Evolutionary conservation across 2,888 invertebrate species (phyloP).

Genomic region (Drosophila neonasuta): DNA sequence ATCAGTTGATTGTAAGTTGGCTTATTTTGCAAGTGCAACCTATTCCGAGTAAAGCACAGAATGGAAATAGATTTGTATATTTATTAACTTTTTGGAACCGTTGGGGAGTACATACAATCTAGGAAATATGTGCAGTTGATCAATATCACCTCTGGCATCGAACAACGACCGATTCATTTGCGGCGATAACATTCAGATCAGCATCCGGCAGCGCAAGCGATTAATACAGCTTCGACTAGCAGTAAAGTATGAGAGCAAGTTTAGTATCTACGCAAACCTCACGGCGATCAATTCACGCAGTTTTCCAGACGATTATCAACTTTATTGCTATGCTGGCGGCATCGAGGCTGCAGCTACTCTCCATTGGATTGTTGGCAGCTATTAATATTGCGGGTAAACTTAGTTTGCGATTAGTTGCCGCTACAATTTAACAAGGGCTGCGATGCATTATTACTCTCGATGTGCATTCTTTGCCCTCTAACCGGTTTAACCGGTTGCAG

Average conservation of each 20-base stretch:
- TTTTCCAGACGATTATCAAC: constrained; percentile 4
- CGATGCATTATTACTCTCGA: neutral
- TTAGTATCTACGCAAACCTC: constrained; percentile 50
- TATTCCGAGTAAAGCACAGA: constrained; percentile 61
- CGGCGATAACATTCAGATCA: constrained; percentile 25
- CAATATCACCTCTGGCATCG: constrained; percentile 43
- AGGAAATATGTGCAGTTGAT: neutral
- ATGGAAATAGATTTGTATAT: constrained; percentile 26
- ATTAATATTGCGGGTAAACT: constrained; percentile 46
- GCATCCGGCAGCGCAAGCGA: constrained; percentile 21
- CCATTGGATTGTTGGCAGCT: constrained; percentile 19
- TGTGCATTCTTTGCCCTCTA: neutral
- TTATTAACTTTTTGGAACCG: constrained; percentile 12
- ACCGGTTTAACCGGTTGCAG: constrained; percentile 56
- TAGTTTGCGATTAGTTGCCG: neutral
- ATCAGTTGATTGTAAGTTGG: constrained; percentile 58
- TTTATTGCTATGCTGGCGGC: constrained; percentile 24
- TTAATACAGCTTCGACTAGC: constrained; percentile 29
- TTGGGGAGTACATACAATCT: constrained; percentile 1
- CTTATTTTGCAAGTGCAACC: constrained; percentile 36
- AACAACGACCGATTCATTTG: constrained; percentile 23
- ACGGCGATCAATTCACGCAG: constrained; percentile 30
- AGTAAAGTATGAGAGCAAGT: constrained; percentile 9
- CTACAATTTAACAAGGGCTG: neutral
- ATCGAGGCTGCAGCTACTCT: constrained; percentile 31